Evolutionary conservation across 1,140 invertebrate genomes (phyloP).

Genomic region (Drosophila melanica): DNA sequence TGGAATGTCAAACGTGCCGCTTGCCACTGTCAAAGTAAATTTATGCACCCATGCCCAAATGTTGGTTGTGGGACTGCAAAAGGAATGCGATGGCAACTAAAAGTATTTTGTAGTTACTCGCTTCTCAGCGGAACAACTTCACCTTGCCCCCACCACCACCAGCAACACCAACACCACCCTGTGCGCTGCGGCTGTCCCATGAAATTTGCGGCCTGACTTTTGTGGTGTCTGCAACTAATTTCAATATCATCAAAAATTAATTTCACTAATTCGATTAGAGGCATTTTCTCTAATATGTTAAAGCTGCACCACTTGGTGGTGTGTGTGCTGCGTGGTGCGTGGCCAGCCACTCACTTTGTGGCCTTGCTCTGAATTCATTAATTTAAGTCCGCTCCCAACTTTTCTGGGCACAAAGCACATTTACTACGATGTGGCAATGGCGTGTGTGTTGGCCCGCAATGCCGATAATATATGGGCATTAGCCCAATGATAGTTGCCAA

Average conservation of each 20-base stretch:
- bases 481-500: constrained; percentile 44
- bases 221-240: constrained; percentile 79
- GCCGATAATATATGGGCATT: constrained; percentile 53
- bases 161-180: neutral
- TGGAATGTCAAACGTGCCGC: constrained; percentile 68
- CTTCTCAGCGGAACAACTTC: constrained; percentile 11
- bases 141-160: neutral
- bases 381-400: constrained; percentile 50
- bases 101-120: constrained; percentile 74
- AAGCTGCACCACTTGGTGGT: constrained; percentile 31
- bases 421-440: constrained; percentile 65
- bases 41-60: constrained; percentile 69
- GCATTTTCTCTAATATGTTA: constrained; percentile 42
- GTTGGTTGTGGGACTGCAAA: neutral
- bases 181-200: neutral
- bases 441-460: constrained; percentile 37
- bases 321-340: constrained; percentile 17
- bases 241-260: constrained; percentile 84
- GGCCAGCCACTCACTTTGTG: constrained; percentile 23
- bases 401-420: constrained; percentile 14
- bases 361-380: constrained; percentile 58
- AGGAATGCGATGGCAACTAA: constrained; percentile 54
- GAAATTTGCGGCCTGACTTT: constrained; percentile 39
- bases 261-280: constrained; percentile 83
- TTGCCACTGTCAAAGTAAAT: constrained; percentile 80